Evolutionary conservation across 2,113 vertebrate species (phyloP), one percentile per base, ranked within the genome.

Genomic region (Rallus limicola): DNA sequence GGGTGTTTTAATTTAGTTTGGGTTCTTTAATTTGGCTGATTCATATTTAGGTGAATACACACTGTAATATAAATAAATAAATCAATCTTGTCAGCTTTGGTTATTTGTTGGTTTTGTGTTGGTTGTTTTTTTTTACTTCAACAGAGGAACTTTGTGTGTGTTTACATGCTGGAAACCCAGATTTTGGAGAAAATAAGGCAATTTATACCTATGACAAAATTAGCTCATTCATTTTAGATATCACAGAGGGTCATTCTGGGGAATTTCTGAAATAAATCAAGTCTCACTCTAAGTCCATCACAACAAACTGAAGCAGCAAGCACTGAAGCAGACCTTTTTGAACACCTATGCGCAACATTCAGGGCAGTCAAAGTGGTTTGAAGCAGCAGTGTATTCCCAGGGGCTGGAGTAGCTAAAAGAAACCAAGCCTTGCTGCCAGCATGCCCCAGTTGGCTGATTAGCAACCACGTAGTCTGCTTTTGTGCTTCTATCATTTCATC

Each of bases 171-270:
- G 65, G 58, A 69, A 38, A 71, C 68, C 40, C 60, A 87, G 84
- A 94, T 92, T 96, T 94, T 63, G 48, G 70, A 92, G 90, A 95
- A 91, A 92, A 81, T 42, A 92, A 78, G 82, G 70, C 83, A 95
- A 72, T 88, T 90, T 83, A 63, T 90, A 65, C 86, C 69, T 87
- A 58, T 80, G 71, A 95, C 84, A 93, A 97, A 83, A 97, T 97
- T 93, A 96, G 69, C 84, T 95, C 89, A 92, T 92, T 86, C 91
- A 77, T 91, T 95, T 92, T 88, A 93, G 82, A 55, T 76, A 78
- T 81, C 48, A 72, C 19, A 63, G n/a, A 36, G 28, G 40, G 53
- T 97, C 21, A 10, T 95, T 92, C 82, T 71, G 50, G 59, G n/a
- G 53, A 76, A 87, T 77, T 93, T 83, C 56, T 52, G 75, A 62